Base-by-base conservation (phyloP, 2,888 invertebrate species). In the Hypselothyrea guttata region DNA sequence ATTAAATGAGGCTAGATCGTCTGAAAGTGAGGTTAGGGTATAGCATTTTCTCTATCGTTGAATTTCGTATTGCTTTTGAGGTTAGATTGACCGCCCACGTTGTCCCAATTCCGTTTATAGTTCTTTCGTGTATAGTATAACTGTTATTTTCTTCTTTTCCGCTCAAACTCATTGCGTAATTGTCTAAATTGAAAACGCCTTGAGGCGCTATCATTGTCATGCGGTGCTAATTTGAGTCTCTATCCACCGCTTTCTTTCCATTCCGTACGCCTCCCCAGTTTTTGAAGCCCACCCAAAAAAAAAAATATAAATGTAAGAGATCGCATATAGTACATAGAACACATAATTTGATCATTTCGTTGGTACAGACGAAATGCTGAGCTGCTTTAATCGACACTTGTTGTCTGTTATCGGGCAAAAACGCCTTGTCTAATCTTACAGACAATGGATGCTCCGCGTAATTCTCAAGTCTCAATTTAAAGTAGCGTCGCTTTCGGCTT, bases 181-280 rank as follows among this genome's bases (percentile, higher is more conserved):
- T 81, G 81, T 52, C 68, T 82, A 68, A 81, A 81, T 81, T 81
- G 81, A 81, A 81, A 84, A 31, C 70, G 82, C 81, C 81, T 81
- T 81, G 81, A 69, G 79, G 64, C 63, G 71, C 67, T 81, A 81
- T 81, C 79, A 81, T 71, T 81, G 74, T 55, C 77, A 74, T 64
- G 71, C 54, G 77, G 54, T 59, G 67, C 79, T 75, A 77, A 77
- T 77, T 77, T 70, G 60, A 45, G 33, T 28, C 52, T 41, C 22
- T 22, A 40, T 18, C 40, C 38, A 40, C 55, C 7, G 2, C 30
- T n/a, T 7, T 12, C 38, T 8, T 9, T 15, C 37, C 33, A 13
- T 11, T 2, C 2, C 34, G 8, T 8, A 2, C 30, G 3, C 30
- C 30, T 30, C 30, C 3, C 22, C 22, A 2, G 22, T n/a, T n/a